Conservation (phyloP, 2,797 vertebrate species). For the Myiotriccus ornatus region DNA sequence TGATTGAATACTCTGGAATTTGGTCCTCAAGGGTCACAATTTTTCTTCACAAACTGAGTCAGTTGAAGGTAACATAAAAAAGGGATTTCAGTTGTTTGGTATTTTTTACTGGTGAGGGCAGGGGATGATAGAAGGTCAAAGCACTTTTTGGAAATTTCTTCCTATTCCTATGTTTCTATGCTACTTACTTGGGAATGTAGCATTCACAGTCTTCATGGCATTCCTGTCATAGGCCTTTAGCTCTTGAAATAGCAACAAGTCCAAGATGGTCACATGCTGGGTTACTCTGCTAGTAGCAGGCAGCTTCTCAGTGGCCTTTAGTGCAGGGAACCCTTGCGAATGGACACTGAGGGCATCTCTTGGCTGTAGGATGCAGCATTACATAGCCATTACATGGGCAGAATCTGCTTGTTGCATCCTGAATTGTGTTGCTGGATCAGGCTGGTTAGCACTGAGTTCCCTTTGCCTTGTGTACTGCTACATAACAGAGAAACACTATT, state of each 20-base stretch:
- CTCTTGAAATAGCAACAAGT: not conserved
- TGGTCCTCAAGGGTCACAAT: not conserved
- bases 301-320: not conserved
- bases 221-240: not conserved
- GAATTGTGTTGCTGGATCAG: fast-evolving
- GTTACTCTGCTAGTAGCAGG: not conserved
- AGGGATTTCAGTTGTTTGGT: not conserved
- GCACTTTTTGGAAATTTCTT: not conserved
- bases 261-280: fast-evolving
- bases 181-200: not conserved
- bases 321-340: not conserved
- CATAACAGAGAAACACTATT: not conserved
- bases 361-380: not conserved
- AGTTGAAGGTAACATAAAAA: not conserved
- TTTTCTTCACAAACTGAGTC: not conserved
- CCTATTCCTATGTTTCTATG: not conserved
- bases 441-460: not conserved
- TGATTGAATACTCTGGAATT: not conserved
- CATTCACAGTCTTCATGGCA: fast-evolving
- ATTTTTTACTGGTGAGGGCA: not conserved
- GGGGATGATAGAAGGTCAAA: not conserved
- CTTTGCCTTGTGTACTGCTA: not conserved
- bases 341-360: not conserved
- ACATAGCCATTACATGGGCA: fast-evolving
- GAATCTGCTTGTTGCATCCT: not conserved